These are phyloP conservation scores for Ennomos erosarius DNA, from an alignment of 2,888 invertebrate genomes.

Conservation along the genomic window DNA sequence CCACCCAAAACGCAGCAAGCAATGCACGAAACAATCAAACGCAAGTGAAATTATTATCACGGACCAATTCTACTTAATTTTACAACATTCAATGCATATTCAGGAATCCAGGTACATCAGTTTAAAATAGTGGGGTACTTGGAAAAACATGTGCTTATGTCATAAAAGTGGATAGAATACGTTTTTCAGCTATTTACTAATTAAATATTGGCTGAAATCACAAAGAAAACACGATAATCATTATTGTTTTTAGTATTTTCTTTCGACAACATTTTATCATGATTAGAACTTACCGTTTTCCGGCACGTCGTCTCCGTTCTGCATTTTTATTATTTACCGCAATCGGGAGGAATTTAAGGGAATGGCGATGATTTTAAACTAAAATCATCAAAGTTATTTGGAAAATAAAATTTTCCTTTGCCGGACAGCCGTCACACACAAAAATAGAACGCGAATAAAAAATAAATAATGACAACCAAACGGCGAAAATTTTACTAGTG, in stretches of 20 bases:
- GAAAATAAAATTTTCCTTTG: constrained; percentile 69
- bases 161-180: constrained; percentile 29
- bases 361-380: constrained; percentile 64
- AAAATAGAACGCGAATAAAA: constrained; percentile 85
- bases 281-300: constrained; percentile 76
- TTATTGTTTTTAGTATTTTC: constrained; percentile 65
- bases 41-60: constrained; percentile 67
- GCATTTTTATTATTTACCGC: constrained; percentile 72
- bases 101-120: constrained; percentile 10
- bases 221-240: constrained; percentile 66
- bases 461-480: constrained; percentile 76
- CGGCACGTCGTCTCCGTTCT: constrained; percentile 80
- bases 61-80: constrained; percentile 47
- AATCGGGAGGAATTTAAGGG: constrained; percentile 66
- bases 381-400: constrained; percentile 74
- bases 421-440: constrained; percentile 83
- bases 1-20: constrained; percentile 72
- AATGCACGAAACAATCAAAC: constrained; percentile 72
- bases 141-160: constrained; percentile 53
- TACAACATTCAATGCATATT: constrained; percentile 40
- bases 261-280: constrained; percentile 68
- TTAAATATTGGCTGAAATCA: constrained; percentile 49
- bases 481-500: constrained; percentile 40
- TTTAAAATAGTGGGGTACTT: constrained; percentile 66
- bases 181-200: constrained; percentile 38